These are phyloP conservation scores for Harpalus rufipes DNA, from an alignment of 2,888 invertebrate genomes.

Conservation along the genomic window DNA sequence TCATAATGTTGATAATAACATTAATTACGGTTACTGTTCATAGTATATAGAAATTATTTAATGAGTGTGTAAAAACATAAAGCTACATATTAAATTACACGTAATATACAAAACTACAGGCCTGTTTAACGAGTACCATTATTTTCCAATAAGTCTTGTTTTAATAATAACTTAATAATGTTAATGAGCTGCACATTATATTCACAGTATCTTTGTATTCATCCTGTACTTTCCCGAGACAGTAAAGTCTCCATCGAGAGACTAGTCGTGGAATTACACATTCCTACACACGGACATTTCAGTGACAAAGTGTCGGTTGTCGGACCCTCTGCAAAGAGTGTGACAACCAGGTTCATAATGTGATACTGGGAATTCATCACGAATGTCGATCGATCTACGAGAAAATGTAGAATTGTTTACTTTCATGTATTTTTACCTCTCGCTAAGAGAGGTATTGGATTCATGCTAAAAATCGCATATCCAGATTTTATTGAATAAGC, in stretches of 20 bases:
- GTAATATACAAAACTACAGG: not conserved
- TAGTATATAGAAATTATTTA: not conserved
- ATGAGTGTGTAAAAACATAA: not conserved
- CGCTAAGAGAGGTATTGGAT: no score
- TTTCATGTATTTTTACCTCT: no score
- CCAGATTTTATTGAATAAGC: no score
- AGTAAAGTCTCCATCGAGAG: constrained; percentile 10
- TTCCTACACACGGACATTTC: constrained; percentile 2
- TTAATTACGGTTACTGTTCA: not conserved
- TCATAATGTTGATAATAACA: not conserved
- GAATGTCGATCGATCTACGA: not conserved
- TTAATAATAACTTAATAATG: not conserved
- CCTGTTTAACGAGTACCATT: not conserved
- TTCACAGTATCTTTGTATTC: not conserved
- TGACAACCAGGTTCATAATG: constrained; percentile 4
- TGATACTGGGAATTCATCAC: constrained; percentile 30
- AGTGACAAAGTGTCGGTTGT: constrained; percentile 9
- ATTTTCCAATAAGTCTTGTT: not conserved
- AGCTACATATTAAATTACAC: not conserved
- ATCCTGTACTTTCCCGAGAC: not conserved
- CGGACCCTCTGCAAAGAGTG: constrained; percentile 6
- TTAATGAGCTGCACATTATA: not conserved
- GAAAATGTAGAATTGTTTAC: not conserved
- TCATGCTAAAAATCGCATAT: no score
- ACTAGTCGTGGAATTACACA: constrained; percentile 17